Conservation (phyloP, 37 sponge, comb jelly and placozoan genomes). For the Axinella damicornis region DNA sequence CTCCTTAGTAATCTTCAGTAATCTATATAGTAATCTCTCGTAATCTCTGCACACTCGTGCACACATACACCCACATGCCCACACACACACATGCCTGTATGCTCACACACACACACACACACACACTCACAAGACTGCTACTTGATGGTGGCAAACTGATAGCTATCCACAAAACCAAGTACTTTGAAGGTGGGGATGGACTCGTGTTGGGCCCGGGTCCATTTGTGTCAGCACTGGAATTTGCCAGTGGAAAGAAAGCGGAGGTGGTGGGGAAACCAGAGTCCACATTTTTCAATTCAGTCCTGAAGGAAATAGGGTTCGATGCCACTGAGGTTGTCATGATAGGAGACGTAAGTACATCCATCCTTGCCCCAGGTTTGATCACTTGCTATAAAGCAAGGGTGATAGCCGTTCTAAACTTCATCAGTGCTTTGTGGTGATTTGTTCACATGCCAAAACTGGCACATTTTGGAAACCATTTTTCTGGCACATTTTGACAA, state of each 20-base stretch:
- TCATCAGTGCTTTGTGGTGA: too few species aligned
- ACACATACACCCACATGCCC: too few species aligned
- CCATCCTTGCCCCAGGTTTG: too few species aligned
- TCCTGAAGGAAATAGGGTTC: slow-evolving; percentile 33
- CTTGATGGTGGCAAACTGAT: slow-evolving; percentile 43
- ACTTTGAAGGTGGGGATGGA: slow-evolving; percentile 60
- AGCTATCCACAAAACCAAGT: slow-evolving; percentile 72
- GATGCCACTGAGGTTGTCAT: slow-evolving; percentile 57
- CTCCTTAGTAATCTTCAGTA: too few species aligned
- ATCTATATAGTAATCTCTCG: not conserved
- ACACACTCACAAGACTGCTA: too few species aligned
- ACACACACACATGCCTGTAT: too few species aligned
- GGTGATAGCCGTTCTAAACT: too few species aligned
- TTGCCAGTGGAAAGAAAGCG: slow-evolving; percentile 59
- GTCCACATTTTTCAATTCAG: slow-evolving; percentile 49
- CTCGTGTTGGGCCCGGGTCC: slow-evolving; percentile 79
- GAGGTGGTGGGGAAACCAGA: slow-evolving; percentile 73
- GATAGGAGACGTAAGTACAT: slow-evolving; percentile 83
- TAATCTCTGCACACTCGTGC: not conserved
- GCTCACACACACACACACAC: too few species aligned
- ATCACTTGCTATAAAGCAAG: too few species aligned
- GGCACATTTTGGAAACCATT: too few species aligned
- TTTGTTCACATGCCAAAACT: too few species aligned
- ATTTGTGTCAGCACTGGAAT: slow-evolving; percentile 79
- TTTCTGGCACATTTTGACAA: too few species aligned